Base-by-base conservation (phyloP, 2,888 invertebrate genomes). In the Poecilobothrus nobilitatus region DNA sequence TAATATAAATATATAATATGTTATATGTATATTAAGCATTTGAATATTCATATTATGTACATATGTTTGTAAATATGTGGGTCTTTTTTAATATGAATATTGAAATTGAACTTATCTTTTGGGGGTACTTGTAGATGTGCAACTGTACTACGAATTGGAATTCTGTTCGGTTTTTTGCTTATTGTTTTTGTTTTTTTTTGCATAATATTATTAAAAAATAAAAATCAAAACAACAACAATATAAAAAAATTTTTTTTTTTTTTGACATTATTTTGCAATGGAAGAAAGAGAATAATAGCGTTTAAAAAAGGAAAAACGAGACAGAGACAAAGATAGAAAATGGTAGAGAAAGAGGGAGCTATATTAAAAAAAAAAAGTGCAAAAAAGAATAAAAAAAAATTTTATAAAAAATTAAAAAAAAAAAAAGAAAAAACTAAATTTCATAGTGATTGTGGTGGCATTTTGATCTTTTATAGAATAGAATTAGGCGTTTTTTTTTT, bases 391-490 rank as follows among this genome's bases (percentile, higher is more conserved):
- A 53, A 53, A 53, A 53, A 18, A 53, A 53, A 53, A 6, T 44
- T 44, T 44, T 44, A 44, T 44, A 15, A 34, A 34, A 8, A 7
- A 34, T 7, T 34, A 8, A 34, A 34, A 37, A 37, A 37, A 37
- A 12, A 2, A 37, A 37, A 37, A 37, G 7, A 37, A 37, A 37
- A 37, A 4, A 37, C 12, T 5, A 37, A 53, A 53, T 53, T 53
- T 53, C 15, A 53, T 2, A 53, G 53, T 53, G 53, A 53, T 53
- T 53, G 53, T 53, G 53, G 53, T 53, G 53, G 53, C 53, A 53
- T 53, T 53, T 53, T 53, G 53, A 53, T 53, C 53, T 53, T 53
- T 53, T 53, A 18, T 53, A 53, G 53, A 53, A 53, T 53, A 53
- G 53, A 53, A 53, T 53, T 53, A 53, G 53, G 53, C 53, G 18